A percentile compares a stretch with the other conserved stretches of the same genome.
phyloP scores from a whole-genome alignment of 2,888 invertebrate genomes.

The Volucella inflata region DNA sequence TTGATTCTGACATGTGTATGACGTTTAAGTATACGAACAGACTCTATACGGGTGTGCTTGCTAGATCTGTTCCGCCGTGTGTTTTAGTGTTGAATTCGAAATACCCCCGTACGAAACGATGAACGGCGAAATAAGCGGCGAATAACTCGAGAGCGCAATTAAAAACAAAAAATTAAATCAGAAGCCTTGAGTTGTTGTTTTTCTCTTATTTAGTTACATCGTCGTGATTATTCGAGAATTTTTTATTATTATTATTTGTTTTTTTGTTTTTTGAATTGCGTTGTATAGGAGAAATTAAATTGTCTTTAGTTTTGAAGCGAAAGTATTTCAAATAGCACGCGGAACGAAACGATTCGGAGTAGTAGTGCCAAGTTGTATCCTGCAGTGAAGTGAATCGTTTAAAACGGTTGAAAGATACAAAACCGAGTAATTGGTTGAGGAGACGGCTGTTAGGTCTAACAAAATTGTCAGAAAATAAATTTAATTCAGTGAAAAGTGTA shows the following conservation, averaged over 20 bases:
- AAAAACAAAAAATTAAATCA: conserved; percentile 50
- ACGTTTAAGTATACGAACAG: no score
- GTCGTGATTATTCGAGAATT: not conserved
- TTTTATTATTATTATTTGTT: not conserved
- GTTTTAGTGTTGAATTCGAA: conserved; percentile 61
- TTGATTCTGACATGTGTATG: conserved; percentile 52
- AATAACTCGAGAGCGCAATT: conserved; percentile 60
- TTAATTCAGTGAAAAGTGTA: no score
- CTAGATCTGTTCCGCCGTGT: conserved; percentile 39
- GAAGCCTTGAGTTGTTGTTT: conserved; percentile 67
- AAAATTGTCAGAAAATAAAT: no score
- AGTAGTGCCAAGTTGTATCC: conserved; percentile 13
- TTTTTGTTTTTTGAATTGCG: conserved; percentile 26
- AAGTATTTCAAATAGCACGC: conserved; percentile 1
- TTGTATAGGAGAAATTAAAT: conserved; percentile 17
- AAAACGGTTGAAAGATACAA: not conserved
- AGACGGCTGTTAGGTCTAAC: no score
- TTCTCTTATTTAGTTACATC: conserved; percentile 20
- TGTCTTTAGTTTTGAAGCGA: conserved; percentile 13
- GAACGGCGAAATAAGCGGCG: conserved; percentile 15
- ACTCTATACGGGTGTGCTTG: no score
- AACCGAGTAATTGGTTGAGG: not conserved
- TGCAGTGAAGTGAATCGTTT: not conserved
- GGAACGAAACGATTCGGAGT: conserved; percentile 43
- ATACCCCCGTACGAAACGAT: conserved; percentile 50